phyloP scores from a whole-genome alignment of 37 sponge, comb jelly and placozoan genomes.

The Theonella swinhoei region DNA sequence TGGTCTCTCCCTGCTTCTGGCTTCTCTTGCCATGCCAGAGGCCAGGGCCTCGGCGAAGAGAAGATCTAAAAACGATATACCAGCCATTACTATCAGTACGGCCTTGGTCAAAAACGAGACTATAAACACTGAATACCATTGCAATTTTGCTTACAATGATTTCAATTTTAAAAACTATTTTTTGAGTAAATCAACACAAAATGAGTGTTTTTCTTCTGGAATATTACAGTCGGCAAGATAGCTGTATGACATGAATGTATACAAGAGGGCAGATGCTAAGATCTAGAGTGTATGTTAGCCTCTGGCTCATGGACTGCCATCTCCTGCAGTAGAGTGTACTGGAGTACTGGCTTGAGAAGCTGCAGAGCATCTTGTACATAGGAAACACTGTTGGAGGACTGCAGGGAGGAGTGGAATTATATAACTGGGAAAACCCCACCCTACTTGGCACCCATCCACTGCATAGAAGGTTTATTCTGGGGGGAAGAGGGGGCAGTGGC shows the following conservation, averaged over 20 bases:
- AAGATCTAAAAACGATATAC: slow-evolving; percentile 51
- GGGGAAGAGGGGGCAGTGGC: too few relatives aligned
- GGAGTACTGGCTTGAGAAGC: slow-evolving; percentile 63
- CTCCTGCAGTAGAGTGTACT: slow-evolving; percentile 41
- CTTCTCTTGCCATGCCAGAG: slow-evolving; percentile 44
- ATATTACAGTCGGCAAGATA: too few relatives aligned
- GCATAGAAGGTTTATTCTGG: not conserved
- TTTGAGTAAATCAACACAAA: too few relatives aligned
- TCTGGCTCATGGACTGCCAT: not conserved
- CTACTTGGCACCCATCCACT: not conserved
- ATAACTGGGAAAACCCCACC: not conserved
- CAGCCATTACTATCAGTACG: slow-evolving; percentile 36
- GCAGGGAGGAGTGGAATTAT: not conserved
- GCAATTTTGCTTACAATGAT: too few relatives aligned
- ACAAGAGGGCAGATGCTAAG: too few relatives aligned
- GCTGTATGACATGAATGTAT: too few relatives aligned
- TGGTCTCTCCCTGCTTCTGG: slow-evolving; percentile 12
- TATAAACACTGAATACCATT: too few relatives aligned
- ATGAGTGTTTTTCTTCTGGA: too few relatives aligned
- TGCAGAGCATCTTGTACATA: slow-evolving; percentile 80
- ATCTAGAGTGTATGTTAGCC: slow-evolving; percentile 14
- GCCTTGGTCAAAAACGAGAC: too few relatives aligned
- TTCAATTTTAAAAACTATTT: too few relatives aligned
- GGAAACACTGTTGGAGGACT: slow-evolving; percentile 70
- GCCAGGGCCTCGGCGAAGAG: slow-evolving; percentile 65